These are phyloP conservation scores for Morphnarchus princeps DNA, from an alignment of 2,113 vertebrate genomes.

Conservation along the genomic window DNA sequence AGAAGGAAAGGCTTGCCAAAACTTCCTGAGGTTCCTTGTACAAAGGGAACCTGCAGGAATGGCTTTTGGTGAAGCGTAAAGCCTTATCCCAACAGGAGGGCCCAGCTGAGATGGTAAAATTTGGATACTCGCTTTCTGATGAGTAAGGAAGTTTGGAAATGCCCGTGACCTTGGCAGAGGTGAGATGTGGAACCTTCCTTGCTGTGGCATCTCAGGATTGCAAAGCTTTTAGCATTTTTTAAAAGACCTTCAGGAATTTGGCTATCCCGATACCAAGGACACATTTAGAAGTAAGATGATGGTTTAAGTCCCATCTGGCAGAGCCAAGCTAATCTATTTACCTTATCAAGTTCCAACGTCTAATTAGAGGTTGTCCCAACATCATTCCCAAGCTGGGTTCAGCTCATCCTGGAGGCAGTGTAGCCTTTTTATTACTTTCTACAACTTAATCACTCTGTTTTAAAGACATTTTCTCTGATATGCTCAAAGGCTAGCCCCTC, in stretches of 20 bases:
- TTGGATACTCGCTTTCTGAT: background rate
- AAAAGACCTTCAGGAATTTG: too few relatives aligned
- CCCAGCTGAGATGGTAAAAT: fast-evolving
- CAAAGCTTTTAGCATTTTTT: background rate
- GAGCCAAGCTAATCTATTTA: background rate
- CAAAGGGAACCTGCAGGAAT: background rate
- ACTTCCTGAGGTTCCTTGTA: fast-evolving
- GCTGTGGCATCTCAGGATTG: background rate
- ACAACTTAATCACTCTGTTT: slow-evolving; percentile 62
- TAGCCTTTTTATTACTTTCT: slow-evolving; percentile 49
- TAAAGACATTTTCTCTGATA: slow-evolving; percentile 57
- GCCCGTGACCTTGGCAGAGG: fast-evolving
- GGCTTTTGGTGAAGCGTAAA: background rate
- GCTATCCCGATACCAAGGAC: fast-evolving
- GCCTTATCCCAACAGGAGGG: background rate
- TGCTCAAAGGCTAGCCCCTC: slow-evolving; percentile 60
- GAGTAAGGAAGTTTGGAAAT: background rate
- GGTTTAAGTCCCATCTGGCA: background rate
- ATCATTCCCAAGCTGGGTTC: background rate
- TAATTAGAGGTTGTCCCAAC: slow-evolving; percentile 15
- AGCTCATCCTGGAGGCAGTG: background rate
- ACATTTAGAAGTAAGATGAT: background rate
- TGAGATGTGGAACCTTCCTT: fast-evolving
- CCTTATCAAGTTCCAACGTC: background rate
- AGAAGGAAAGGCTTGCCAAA: background rate